Evolutionary conservation across 2,888 invertebrate genomes (phyloP).

Genomic region (Adelognathus sp.): DNA sequence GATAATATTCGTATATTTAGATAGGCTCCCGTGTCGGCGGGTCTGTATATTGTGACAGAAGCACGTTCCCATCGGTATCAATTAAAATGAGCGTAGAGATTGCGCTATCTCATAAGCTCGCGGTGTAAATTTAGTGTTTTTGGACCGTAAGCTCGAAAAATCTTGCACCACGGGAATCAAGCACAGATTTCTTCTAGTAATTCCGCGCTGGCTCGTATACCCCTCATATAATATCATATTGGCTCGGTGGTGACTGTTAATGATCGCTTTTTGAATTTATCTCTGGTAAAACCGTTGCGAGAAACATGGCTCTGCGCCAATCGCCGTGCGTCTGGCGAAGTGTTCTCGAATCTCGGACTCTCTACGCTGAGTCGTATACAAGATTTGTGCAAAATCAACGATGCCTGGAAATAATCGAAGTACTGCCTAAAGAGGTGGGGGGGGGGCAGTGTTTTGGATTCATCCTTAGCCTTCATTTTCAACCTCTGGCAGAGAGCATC

Average conservation of each 20-base stretch:
- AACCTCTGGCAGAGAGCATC: constrained; percentile 27
- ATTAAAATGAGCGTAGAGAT: constrained; percentile 47
- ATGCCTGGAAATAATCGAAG: constrained; percentile 59
- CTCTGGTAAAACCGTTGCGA: constrained; percentile 61
- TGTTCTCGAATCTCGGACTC: constrained; percentile 28
- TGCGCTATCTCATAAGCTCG: constrained; percentile 3
- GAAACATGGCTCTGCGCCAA: constrained; percentile 60
- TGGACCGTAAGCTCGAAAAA: constrained; percentile 32
- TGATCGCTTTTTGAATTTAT: constrained; percentile 64
- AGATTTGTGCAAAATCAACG: constrained; percentile 15
- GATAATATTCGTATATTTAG: constrained; percentile 54
- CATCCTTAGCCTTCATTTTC: constrained; percentile 54
- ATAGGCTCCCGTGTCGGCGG: constrained; percentile 11
- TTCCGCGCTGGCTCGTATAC: neutral
- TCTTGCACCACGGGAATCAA: constrained; percentile 1
- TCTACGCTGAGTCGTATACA: constrained; percentile 20
- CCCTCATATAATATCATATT: constrained; percentile 38
- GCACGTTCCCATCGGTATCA: constrained; percentile 28
- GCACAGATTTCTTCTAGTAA: neutral
- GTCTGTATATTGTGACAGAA: constrained; percentile 31
- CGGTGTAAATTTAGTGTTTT: constrained; percentile 43
- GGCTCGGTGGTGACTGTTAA: constrained; percentile 54
- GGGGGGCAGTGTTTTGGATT: neutral
- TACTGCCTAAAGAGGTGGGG: neutral
- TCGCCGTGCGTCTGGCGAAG: constrained; percentile 53